phyloP scores from a whole-genome alignment of 2,888 invertebrate genomes.

The Limnephilus marmoratus region DNA sequence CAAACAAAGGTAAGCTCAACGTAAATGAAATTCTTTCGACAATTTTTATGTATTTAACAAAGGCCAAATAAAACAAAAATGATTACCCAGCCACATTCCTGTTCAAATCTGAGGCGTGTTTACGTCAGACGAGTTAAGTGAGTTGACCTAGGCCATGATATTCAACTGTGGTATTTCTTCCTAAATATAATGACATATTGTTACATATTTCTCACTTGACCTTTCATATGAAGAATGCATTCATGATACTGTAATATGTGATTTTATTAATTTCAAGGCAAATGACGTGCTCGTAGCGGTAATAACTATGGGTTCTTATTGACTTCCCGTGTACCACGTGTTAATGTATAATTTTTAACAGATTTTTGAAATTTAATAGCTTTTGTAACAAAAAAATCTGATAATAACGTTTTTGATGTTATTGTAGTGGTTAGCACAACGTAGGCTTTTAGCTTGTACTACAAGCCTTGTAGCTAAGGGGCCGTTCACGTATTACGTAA shows the following conservation, averaged over 20 bases:
- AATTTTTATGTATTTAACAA: constrained; percentile 18
- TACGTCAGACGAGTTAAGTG: not conserved
- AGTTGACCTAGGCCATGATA: constrained; percentile 26
- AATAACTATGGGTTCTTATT: not conserved
- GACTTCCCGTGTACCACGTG: not conserved
- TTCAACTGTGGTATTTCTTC: not conserved
- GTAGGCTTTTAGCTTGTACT: no score
- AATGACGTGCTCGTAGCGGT: not conserved
- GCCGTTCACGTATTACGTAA: no score
- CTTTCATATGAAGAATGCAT: not conserved
- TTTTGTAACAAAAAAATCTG: no score
- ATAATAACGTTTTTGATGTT: no score
- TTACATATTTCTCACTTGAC: not conserved
- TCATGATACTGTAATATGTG: not conserved
- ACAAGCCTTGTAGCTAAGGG: no score
- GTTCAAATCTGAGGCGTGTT: not conserved
- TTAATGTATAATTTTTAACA: not conserved
- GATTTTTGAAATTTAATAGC: no score
- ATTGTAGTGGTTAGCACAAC: no score
- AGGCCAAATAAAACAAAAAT: constrained; percentile 13
- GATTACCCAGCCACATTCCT: constrained; percentile 6
- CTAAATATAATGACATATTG: constrained; percentile 13
- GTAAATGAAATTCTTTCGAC: constrained; percentile 23
- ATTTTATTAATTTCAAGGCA: not conserved
- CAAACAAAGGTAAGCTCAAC: not conserved